Evolutionary conservation across 2,888 invertebrate species (phyloP).

Genomic region (Amphiduros pacificus): DNA sequence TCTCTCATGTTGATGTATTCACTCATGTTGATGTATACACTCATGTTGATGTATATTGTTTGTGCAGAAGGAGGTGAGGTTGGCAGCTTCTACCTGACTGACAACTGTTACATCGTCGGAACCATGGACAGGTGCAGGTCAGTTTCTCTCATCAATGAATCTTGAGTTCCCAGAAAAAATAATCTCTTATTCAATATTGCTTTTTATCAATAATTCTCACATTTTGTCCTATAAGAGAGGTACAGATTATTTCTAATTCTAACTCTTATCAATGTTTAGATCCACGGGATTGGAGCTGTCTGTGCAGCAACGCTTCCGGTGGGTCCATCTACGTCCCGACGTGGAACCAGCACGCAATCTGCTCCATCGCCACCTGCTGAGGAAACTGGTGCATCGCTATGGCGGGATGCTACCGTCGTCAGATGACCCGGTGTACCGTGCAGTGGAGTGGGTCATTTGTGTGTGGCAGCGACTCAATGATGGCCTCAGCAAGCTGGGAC

Average conservation of each 20-base stretch:
- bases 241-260: neutral
- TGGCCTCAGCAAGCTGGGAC: conserved; percentile 50
- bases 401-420: conserved; percentile 4
- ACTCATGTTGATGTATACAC: too few species aligned
- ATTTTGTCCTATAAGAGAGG: too few species aligned
- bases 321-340: conserved; percentile 55
- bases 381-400: conserved; percentile 41
- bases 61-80: conserved; percentile 11
- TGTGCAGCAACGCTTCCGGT: conserved; percentile 53
- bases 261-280: too few species aligned
- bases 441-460: conserved; percentile 53
- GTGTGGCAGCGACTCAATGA: conserved; percentile 56
- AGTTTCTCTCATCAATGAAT: too few species aligned
- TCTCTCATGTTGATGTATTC: too few species aligned
- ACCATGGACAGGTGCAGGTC: conserved; percentile 56
- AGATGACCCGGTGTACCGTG: conserved; percentile 26
- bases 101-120: conserved; percentile 50
- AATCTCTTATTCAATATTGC: too few species aligned
- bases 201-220: too few species aligned
- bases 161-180: too few species aligned
- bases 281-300: conserved; percentile 50
- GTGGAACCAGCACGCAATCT: conserved; percentile 50
- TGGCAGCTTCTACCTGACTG: conserved; percentile 39
- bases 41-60: too few species aligned
- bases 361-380: conserved; percentile 48